These are phyloP conservation scores for Charina bottae DNA, from an alignment of 2,113 vertebrate genomes.

Conservation along the genomic window DNA sequence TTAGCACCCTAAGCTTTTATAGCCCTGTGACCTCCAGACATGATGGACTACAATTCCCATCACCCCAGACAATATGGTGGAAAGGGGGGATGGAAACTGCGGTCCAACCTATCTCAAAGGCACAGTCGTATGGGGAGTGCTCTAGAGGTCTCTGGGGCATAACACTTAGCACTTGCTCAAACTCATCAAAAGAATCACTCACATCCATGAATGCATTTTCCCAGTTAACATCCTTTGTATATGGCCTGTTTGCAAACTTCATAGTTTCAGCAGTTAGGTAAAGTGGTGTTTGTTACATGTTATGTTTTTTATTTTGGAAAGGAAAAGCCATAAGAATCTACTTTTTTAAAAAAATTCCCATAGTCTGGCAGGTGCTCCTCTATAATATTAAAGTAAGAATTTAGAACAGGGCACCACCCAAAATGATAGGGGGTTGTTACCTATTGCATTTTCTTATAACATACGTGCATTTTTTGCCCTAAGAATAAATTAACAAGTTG, in stretches of 20 bases:
- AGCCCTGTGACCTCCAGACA: not conserved
- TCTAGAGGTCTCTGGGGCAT: not conserved
- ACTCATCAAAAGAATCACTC: not conserved
- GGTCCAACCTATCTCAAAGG: not conserved
- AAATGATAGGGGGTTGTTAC: not conserved
- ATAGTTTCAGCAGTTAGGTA: not conserved
- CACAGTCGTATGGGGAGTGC: not conserved
- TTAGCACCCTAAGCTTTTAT: not conserved
- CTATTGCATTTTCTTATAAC: not conserved
- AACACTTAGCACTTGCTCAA: not conserved
- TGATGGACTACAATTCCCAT: not conserved
- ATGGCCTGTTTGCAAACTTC: not conserved
- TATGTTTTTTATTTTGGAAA: not conserved
- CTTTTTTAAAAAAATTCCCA: not conserved
- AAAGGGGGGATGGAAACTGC: not conserved
- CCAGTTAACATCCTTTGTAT: not conserved
- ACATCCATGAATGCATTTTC: not conserved
- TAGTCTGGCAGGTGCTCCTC: not conserved
- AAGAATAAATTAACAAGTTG: not conserved
- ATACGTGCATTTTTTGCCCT: not conserved
- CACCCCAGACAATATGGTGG: not conserved
- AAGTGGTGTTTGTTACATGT: not conserved
- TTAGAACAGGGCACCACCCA: not conserved
- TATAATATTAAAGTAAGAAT: not conserved
- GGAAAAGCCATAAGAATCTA: not conserved